Conservation (phyloP, 2,113 vertebrate species). For the Xiphophorus couchianus region DNA sequence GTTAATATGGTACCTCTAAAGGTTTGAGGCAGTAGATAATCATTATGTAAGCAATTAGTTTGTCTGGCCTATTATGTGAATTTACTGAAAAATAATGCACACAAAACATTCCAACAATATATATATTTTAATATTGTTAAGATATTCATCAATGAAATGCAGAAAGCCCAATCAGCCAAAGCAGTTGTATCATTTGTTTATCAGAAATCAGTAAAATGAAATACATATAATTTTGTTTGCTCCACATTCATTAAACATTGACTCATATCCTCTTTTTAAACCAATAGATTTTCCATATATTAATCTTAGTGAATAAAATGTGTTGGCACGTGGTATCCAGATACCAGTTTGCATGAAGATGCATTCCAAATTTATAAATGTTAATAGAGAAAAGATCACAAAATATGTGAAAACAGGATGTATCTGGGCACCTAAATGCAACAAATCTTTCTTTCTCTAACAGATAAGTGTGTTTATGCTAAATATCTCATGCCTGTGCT, state of each 20-base stretch:
- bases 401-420: slow-evolving; percentile 3
- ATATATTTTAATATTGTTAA: slow-evolving; percentile 57
- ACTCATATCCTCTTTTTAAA: slow-evolving; percentile 19
- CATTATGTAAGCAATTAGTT: background rate
- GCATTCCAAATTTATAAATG: background rate
- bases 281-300: background rate
- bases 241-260: background rate
- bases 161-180: slow-evolving; percentile 34
- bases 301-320: slow-evolving; percentile 7
- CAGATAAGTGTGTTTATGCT: slow-evolving; percentile 9
- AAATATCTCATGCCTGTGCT: slow-evolving; percentile 15
- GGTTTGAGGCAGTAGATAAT: background rate
- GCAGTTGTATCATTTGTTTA: slow-evolving; percentile 11
- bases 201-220: slow-evolving; percentile 30
- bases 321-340: slow-evolving; percentile 33
- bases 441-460: slow-evolving; percentile 7
- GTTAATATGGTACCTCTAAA: background rate
- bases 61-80: background rate
- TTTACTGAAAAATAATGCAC: slow-evolving; percentile 17
- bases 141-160: slow-evolving; percentile 23
- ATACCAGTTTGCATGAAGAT: slow-evolving; percentile 11
- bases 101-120: slow-evolving; percentile 31
- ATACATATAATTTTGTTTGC: background rate
- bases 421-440: slow-evolving; percentile 22
- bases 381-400: background rate